Evolutionary conservation across 2,888 invertebrate species (phyloP).

Genomic region (Eristalis arbustorum): DNA sequence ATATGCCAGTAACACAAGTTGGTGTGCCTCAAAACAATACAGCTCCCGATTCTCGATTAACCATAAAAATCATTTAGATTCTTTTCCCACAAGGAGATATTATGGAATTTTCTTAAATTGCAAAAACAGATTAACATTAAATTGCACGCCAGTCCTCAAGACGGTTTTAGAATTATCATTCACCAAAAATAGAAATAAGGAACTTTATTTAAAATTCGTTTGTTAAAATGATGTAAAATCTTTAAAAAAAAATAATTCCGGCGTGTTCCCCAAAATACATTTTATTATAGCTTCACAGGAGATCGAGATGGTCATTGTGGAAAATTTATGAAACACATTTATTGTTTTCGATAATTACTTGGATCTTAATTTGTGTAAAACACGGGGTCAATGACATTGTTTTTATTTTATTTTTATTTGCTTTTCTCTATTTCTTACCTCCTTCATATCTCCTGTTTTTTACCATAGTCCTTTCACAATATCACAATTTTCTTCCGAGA

Average conservation of each 20-base stretch:
- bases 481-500: not conserved
- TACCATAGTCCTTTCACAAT: conserved; percentile 36
- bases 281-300: not conserved
- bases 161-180: not conserved
- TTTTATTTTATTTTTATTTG: not conserved
- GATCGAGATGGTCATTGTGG: not conserved
- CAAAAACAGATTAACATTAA: too few species aligned
- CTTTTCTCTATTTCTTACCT: conserved; percentile 32
- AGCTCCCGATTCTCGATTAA: not conserved
- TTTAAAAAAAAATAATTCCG: conserved; percentile 5
- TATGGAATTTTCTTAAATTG: too few species aligned
- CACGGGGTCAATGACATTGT: conserved; percentile 10
- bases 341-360: not conserved
- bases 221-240: not conserved
- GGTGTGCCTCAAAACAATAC: not conserved
- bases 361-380: not conserved
- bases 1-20: not conserved
- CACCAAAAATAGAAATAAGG: not conserved
- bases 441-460: conserved; percentile 66
- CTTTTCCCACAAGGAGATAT: not conserved
- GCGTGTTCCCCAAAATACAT: conserved; percentile 37
- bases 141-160: not conserved
- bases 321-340: conserved; percentile 35
- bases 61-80: not conserved
- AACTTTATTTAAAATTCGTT: not conserved